Evolutionary conservation across 2,888 invertebrate genomes (phyloP).

Genomic region (Andrena marginata): DNA sequence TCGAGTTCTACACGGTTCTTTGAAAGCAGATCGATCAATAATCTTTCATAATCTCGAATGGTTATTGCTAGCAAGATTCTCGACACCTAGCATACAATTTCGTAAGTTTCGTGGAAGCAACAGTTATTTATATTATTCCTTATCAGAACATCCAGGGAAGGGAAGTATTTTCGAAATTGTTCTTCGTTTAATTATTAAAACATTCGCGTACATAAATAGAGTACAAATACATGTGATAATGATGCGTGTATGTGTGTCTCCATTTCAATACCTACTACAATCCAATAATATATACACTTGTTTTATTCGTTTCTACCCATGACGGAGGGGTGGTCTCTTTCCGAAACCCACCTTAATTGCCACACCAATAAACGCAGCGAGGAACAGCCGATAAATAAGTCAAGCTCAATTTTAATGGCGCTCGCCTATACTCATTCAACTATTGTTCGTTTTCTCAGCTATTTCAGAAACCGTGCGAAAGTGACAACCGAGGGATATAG

Average conservation of each 20-base stretch:
- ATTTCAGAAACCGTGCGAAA: neutral
- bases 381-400: constrained; percentile 11
- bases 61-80: neutral
- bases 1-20: constrained; percentile 13
- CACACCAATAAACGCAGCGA: neutral
- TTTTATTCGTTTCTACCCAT: constrained; percentile 58
- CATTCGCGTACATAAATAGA: constrained; percentile 83
- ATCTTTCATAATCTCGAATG: neutral
- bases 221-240: constrained; percentile 82
- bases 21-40: constrained; percentile 6
- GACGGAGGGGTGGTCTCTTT: constrained; percentile 42
- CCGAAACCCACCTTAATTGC: constrained; percentile 26
- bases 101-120: neutral
- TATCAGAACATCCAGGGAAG: neutral
- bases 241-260: constrained; percentile 69
- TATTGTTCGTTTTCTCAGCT: neutral
- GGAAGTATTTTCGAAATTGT: constrained; percentile 49
- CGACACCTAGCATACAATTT: constrained; percentile 7
- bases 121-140: neutral
- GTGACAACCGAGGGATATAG: neutral
- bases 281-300: constrained; percentile 75
- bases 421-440: neutral
- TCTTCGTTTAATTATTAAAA: constrained; percentile 80
- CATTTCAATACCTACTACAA: constrained; percentile 62
- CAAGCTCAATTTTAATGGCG: neutral